Evolutionary conservation across 2,888 invertebrate species (phyloP).

Genomic region (Netelia fuscicornis): DNA sequence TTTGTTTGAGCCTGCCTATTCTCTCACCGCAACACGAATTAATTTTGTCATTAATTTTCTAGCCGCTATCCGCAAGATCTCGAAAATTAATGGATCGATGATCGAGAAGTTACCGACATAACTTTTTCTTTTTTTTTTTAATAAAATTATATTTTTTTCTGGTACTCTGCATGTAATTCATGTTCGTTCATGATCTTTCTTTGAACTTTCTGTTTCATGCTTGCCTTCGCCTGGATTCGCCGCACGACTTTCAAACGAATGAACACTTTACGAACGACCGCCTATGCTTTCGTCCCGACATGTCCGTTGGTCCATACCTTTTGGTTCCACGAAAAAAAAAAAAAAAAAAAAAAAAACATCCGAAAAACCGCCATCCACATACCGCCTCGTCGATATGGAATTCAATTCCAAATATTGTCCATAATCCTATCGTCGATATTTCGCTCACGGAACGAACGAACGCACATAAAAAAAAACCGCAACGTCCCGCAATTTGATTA

Average conservation of each 20-base stretch:
- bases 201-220: constrained; percentile 85
- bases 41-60: constrained; percentile 52
- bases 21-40: constrained; percentile 23
- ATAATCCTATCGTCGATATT: constrained; percentile 61
- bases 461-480: constrained; percentile 43
- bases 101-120: constrained; percentile 25
- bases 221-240: constrained; percentile 84
- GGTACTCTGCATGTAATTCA: constrained; percentile 74
- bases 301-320: constrained; percentile 66
- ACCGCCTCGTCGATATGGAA: constrained; percentile 59
- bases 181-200: constrained; percentile 83
- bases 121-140: constrained; percentile 11
- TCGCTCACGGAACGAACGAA: constrained; percentile 31
- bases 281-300: constrained; percentile 75
- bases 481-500: constrained; percentile 65
- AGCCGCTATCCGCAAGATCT: constrained; percentile 35
- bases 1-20: constrained; percentile 32
- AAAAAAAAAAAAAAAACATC: constrained; percentile 30
- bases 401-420: constrained; percentile 60
- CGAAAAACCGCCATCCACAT: constrained; percentile 54
- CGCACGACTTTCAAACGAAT: constrained; percentile 82
- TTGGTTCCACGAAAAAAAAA: constrained; percentile 55
- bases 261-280: constrained; percentile 73
- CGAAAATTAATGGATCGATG: constrained; percentile 40
- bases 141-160: constrained; percentile 41